phyloP scores from a whole-genome alignment of 2,113 vertebrate species.

The Sylvilagus bachmani region DNA sequence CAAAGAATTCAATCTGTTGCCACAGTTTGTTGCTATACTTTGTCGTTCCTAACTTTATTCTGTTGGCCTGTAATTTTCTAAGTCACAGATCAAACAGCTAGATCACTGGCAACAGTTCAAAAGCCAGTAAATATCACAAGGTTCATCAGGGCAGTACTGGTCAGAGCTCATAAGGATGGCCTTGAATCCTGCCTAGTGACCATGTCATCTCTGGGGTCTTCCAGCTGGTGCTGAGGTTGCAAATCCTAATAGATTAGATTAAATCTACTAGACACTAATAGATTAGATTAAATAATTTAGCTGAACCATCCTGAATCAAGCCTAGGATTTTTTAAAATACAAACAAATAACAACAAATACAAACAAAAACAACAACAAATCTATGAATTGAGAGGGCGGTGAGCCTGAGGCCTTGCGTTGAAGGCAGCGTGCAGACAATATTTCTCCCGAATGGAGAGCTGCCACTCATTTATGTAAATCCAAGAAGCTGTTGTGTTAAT shows the following conservation, averaged over 20 bases:
- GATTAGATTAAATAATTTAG: not conserved
- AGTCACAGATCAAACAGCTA: not conserved
- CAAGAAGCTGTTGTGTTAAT: not conserved
- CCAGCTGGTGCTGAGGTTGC: not conserved
- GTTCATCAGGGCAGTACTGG: not conserved
- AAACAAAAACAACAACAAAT: not conserved
- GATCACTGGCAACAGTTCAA: not conserved
- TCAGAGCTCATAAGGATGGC: not conserved
- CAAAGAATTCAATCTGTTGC: not conserved
- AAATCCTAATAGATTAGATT: not conserved
- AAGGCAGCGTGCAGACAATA: not conserved
- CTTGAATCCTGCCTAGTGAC: not conserved
- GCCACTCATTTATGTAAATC: not conserved
- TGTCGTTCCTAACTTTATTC: not conserved
- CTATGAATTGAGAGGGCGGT: not conserved
- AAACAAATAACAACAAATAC: no score
- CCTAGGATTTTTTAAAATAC: not conserved
- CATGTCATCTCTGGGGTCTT: not conserved
- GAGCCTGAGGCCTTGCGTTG: not conserved
- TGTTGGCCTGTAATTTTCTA: constrained; percentile 2
- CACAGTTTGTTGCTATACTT: not conserved
- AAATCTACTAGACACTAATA: not conserved
- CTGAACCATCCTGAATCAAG: not conserved
- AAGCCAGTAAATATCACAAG: not conserved
- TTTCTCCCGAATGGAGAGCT: not conserved